Conservation (phyloP, 2,797 vertebrate genomes). For the Aldrovandia affinis region DNA sequence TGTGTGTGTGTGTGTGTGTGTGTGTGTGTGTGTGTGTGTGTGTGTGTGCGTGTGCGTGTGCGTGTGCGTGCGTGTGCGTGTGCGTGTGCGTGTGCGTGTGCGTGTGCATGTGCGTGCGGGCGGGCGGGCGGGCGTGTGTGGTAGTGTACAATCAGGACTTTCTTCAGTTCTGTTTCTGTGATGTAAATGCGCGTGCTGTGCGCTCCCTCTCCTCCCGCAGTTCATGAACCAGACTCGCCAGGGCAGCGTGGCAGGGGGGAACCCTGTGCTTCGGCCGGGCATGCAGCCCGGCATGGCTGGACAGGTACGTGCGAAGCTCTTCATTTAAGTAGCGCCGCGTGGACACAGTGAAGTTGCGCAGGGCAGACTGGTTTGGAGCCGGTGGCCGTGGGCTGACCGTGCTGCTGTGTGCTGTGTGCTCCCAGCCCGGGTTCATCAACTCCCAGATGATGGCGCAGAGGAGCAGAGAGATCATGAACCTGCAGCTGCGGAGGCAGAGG, state of each 20-base stretch:
- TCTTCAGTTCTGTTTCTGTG: constrained; percentile 1
- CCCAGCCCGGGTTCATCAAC: constrained; percentile 87
- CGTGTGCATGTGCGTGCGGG: too few species aligned
- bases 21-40: too few species aligned
- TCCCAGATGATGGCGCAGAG: constrained; percentile 96
- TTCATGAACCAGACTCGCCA: constrained; percentile 95
- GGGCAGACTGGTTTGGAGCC: too few species aligned
- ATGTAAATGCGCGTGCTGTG: constrained; percentile 64
- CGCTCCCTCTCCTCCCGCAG: constrained; percentile 66
- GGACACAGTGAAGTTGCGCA: too few species aligned
- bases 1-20: too few species aligned
- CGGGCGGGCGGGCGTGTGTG: neutral
- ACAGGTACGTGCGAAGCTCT: constrained; percentile 58
- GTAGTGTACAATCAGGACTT: neutral
- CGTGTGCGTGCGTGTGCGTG: too few species aligned
- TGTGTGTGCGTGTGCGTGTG: too few species aligned
- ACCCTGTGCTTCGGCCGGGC: constrained; percentile 80
- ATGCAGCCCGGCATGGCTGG: constrained; percentile 73
- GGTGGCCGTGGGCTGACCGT: neutral
- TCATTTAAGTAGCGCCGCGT: neutral
- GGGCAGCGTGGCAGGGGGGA: constrained; percentile 70
- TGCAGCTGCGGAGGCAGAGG: constrained; percentile 89
- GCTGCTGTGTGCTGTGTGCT: constrained; percentile 2
- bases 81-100: too few species aligned
- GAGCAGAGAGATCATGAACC: constrained; percentile 86